phyloP scores from a whole-genome alignment of 2,888 invertebrate genomes.

The Nomada goodeniana region DNA sequence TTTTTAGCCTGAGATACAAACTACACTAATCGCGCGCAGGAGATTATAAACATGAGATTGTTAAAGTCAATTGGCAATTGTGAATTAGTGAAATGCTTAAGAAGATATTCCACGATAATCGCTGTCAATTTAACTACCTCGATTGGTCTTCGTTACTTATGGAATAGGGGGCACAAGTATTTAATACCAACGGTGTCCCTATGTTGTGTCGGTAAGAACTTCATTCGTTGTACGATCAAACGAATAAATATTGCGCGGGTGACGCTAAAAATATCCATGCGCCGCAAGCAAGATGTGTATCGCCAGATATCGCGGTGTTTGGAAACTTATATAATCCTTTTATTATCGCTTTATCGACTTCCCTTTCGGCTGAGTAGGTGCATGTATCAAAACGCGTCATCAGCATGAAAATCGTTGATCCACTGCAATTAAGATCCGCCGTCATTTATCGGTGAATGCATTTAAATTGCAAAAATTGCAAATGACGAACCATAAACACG shows the following conservation, averaged over 20 bases:
- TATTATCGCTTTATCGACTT: conserved; percentile 3
- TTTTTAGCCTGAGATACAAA: background rate
- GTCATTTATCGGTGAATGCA: background rate
- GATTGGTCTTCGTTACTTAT: conserved; percentile 54
- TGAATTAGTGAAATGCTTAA: conserved; percentile 8
- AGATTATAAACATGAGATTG: conserved; percentile 20
- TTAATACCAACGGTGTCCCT: conserved; percentile 47
- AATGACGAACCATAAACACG: background rate
- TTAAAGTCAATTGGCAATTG: conserved; percentile 9
- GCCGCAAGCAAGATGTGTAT: no score
- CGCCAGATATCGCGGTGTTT: background rate
- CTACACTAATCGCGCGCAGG: background rate
- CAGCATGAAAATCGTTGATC: conserved; percentile 10
- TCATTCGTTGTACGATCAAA: background rate
- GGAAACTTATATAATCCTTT: background rate
- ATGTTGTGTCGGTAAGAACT: conserved; percentile 69
- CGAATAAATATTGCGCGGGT: background rate
- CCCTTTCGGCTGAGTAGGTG: background rate
- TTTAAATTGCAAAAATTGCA: background rate
- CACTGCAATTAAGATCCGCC: background rate
- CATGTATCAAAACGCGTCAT: background rate
- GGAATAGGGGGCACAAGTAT: conserved; percentile 54
- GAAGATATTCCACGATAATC: conserved; percentile 27
- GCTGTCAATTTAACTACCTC: conserved; percentile 48
- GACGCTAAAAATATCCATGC: no score